Percentiles rank a stretch among this genome's conserved stretches.
These are phyloP conservation scores for Centropus unirufus DNA, from an alignment of 2,113 vertebrate species.

Conservation along the genomic window DNA sequence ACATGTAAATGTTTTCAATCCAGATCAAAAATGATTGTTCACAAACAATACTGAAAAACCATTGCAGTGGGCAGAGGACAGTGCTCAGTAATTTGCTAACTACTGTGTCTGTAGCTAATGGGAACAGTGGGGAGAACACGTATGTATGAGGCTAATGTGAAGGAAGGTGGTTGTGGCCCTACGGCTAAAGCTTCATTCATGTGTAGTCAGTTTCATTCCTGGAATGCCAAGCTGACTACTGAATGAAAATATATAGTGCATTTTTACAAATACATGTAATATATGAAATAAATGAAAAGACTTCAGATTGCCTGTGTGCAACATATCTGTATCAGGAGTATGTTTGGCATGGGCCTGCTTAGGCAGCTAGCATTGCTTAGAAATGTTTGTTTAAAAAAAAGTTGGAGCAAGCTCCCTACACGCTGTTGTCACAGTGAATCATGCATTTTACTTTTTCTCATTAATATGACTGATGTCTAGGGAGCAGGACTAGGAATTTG, in stretches of 20 bases:
- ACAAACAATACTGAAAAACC: neutral
- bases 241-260: neutral
- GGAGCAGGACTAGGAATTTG: neutral
- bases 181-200: neutral
- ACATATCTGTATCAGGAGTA: neutral
- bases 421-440: neutral
- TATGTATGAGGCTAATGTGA: neutral
- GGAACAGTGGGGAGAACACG: neutral
- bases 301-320: rapidly evolving
- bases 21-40: neutral
- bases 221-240: neutral
- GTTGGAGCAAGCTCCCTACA: rapidly evolving
- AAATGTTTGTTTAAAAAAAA: neutral
- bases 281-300: neutral
- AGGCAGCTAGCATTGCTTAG: neutral
- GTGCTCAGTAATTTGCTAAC: neutral
- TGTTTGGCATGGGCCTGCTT: neutral
- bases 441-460: neutral
- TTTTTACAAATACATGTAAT: neutral
- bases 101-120: neutral
- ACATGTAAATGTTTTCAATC: neutral
- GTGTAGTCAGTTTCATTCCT: neutral
- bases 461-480: neutral
- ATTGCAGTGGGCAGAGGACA: neutral
- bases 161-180: neutral